Conservation (phyloP, 1,140 invertebrate species). For the Tetramorium parvispinum region DNA sequence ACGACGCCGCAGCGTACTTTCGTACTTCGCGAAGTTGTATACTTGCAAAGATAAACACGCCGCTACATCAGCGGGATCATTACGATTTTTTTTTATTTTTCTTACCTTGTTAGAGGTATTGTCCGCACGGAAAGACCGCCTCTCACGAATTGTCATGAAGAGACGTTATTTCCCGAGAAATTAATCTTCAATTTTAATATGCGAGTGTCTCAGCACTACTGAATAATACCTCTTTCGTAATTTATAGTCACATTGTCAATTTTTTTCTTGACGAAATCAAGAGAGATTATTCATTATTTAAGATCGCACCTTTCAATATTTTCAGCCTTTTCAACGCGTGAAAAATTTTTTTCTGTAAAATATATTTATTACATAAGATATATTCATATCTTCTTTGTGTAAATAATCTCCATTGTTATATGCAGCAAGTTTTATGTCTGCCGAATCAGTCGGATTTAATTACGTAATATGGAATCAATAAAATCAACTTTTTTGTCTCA, state of each 20-base stretch:
- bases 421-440: no score
- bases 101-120: background rate
- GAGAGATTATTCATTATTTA: background rate
- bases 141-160: background rate
- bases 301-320: background rate
- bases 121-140: background rate
- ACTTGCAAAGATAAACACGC: conserved; percentile 13
- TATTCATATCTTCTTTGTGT: no score
- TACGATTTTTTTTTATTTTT: conserved; percentile 36
- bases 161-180: background rate
- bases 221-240: background rate
- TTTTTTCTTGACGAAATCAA: background rate
- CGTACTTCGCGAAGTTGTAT: background rate
- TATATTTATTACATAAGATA: no score
- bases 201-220: background rate
- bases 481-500: no score
- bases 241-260: background rate
- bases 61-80: conserved; percentile 11
- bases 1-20: background rate
- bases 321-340: background rate
- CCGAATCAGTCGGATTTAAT: no score
- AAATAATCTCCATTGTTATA: no score
- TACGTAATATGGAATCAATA: no score
- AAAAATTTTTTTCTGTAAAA: no score
- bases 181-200: conserved; percentile 8